Evolutionary conservation across 1,140 invertebrate species (phyloP).

Genomic region (Magallana angulata): DNA sequence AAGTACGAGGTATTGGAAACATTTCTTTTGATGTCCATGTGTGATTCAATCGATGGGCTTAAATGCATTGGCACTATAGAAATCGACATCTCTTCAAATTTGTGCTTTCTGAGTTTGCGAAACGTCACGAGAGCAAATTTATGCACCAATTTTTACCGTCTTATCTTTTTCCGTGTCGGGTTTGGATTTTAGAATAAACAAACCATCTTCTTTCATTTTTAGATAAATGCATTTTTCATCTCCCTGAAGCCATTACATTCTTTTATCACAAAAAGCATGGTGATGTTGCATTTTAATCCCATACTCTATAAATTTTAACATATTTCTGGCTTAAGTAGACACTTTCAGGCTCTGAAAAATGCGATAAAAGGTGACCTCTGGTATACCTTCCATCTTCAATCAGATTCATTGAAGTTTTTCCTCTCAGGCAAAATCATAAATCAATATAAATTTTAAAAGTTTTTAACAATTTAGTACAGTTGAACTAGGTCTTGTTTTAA

Average conservation of each 20-base stretch:
- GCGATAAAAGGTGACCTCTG: background rate
- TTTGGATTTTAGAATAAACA: background rate
- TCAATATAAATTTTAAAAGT: background rate
- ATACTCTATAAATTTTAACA: background rate
- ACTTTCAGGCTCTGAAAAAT: background rate
- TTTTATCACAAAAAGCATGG: slow-evolving; percentile 4
- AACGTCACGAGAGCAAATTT: background rate
- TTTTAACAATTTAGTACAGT: background rate
- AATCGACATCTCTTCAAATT: background rate
- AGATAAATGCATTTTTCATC: slow-evolving; percentile 36
- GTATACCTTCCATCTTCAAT: background rate
- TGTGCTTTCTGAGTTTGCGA: background rate
- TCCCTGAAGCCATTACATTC: background rate
- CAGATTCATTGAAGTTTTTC: background rate
- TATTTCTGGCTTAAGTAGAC: background rate
- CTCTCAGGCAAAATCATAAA: background rate
- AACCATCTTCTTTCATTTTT: background rate
- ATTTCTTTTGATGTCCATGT: slow-evolving; percentile 28
- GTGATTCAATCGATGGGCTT: slow-evolving; percentile 5
- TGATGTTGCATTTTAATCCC: background rate
- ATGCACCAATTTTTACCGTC: background rate
- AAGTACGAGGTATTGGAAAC: slow-evolving; percentile 25
- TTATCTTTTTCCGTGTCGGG: background rate
- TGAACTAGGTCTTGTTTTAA: background rate
- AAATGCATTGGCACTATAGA: background rate